A percentile compares a stretch with the other conserved stretches of the same genome.
phyloP scores from a whole-genome alignment of 1,140 invertebrate species.

The Melanaphis sacchari region DNA sequence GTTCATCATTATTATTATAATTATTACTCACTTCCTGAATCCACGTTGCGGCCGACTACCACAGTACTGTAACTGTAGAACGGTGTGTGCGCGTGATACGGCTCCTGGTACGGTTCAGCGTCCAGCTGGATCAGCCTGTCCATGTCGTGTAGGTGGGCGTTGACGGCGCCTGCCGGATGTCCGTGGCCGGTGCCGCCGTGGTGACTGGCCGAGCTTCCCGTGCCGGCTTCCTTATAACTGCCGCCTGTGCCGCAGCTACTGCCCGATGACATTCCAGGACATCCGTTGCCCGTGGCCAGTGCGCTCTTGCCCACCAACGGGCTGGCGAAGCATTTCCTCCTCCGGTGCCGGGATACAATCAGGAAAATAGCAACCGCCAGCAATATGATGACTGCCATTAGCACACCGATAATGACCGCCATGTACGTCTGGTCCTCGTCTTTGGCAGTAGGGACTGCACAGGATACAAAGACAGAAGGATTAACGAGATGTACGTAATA shows the following conservation, averaged over 20 bases:
- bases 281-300: slow-evolving; percentile 59
- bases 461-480: not conserved
- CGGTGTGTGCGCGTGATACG: slow-evolving; percentile 77
- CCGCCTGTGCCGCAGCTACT: slow-evolving; percentile 67
- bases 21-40: slow-evolving; percentile 12
- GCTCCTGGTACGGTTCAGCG: slow-evolving; percentile 76
- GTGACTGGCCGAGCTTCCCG: slow-evolving; percentile 62
- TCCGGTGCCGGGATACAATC: slow-evolving; percentile 77
- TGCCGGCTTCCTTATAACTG: slow-evolving; percentile 59
- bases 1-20: not conserved
- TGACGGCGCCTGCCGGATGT: slow-evolving; percentile 63
- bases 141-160: slow-evolving; percentile 64
- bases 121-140: slow-evolving; percentile 71
- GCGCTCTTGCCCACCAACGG: slow-evolving; percentile 72
- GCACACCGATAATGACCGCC: slow-evolving; percentile 81
- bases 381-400: slow-evolving; percentile 79
- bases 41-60: slow-evolving; percentile 71
- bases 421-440: slow-evolving; percentile 79
- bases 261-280: slow-evolving; percentile 64
- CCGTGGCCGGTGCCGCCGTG: slow-evolving; percentile 59
- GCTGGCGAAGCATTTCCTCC: slow-evolving; percentile 79
- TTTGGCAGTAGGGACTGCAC: slow-evolving; percentile 70
- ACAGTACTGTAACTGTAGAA: slow-evolving; percentile 82
- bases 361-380: slow-evolving; percentile 78
- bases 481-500: not conserved